Evolutionary conservation across 2,888 invertebrate genomes (phyloP), one percentile per base, ranked within the genome.

Genomic region (Vanessa cardui): DNA sequence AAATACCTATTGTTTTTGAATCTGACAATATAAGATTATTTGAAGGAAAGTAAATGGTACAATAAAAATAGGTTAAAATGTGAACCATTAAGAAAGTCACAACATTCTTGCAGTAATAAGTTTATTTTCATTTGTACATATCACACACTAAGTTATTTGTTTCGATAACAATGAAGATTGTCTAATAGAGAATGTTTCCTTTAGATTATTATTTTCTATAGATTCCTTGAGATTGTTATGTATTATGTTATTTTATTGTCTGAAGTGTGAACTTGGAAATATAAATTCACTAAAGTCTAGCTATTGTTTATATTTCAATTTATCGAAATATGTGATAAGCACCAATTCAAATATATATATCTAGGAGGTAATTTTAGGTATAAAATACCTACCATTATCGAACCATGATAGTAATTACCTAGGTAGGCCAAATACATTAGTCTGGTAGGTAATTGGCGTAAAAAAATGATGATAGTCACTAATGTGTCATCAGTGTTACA

Each of bases 101-200:
- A n/a, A 54, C 7, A 31, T n/a, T 7, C 0, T 54, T 64, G 20
- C 56, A 31, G 21, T 6, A n/a, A 54, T 54, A 56, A 39, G 54
- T 56, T 46, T 54, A 47, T 65, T 54, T 20, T 60, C 26, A 26
- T 50, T 49, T 9, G 47, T 20, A 44, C 44, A 50, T 47, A 66
- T 45, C 47, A 54, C 31, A 54, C n/a, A 44, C 45, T 15, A 50
- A 59, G 26, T 54, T 61, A 58, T 70, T 68, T 61, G 63, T 70
- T 66, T 70, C 58, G 33, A 61, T 72, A 72, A 70, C 72, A 72
- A 70, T 66, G 62, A 66, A 66, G 64, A 61, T 68, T 70, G 66
- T 72, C 70, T 70, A 59, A 72, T 62, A 66, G 26, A 26, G 65
- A 56, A 50, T 49, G 56, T 58, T 66, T 68, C 68, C 68, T 70